Conservation (phyloP, 64 coral and sea anemone genomes). For the Trachythela sp. region DNA sequence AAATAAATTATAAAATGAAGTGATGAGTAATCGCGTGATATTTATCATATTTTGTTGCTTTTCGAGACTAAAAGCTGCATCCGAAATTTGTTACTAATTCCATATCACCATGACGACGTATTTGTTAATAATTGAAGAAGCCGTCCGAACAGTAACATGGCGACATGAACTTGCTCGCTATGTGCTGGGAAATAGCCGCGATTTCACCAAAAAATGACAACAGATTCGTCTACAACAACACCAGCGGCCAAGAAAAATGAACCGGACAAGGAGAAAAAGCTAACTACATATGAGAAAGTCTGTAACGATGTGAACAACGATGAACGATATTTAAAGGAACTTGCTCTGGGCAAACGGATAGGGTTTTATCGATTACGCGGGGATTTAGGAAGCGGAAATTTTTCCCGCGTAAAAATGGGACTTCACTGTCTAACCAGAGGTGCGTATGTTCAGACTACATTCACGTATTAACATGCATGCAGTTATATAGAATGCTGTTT, state of each 20-base stretch:
- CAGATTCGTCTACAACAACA: neutral
- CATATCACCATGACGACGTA: neutral
- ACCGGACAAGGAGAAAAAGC: conserved; percentile 41
- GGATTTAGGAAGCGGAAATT: conserved; percentile 90
- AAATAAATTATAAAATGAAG: neutral
- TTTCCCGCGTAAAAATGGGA: conserved; percentile 98
- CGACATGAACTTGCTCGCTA: neutral
- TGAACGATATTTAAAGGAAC: conserved; percentile 76
- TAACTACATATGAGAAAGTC: conserved; percentile 76
- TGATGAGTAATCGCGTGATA: neutral
- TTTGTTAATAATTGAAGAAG: conserved; percentile 13
- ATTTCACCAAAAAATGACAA: conserved; percentile 6
- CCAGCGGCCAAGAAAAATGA: neutral
- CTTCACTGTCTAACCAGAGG: conserved; percentile 92
- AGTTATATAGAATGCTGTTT: neutral
- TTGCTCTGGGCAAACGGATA: conserved; percentile 92
- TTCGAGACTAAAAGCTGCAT: neutral
- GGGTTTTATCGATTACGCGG: conserved; percentile 96
- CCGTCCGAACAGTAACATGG: neutral
- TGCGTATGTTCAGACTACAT: neutral
- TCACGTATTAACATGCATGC: neutral
- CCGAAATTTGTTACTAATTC: neutral
- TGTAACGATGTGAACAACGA: conserved; percentile 69
- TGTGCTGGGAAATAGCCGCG: neutral
- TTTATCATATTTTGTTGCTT: neutral